Base-by-base conservation (phyloP, 2,113 vertebrate species). In the Tangachromis dhanisi region DNA sequence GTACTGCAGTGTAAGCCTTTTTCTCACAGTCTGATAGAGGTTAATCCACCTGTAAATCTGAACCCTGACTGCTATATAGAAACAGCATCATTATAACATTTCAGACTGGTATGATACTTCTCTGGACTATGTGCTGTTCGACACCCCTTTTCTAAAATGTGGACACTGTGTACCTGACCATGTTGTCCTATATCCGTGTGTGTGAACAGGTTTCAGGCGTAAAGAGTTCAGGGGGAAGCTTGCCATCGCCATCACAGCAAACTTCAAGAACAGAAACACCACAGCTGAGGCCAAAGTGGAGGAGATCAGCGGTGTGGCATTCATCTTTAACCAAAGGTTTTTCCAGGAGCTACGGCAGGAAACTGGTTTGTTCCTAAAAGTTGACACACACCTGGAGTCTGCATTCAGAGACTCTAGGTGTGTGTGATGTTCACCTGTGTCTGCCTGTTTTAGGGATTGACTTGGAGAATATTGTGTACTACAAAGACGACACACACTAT, bases 271-370 rank as follows among this genome's bases (percentile, higher is more conserved):
- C 93, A 97, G 98, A 53, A 97, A 99, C 95, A 98, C 98, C 10
- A 97, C 97, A 2, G 98, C 98, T 0, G 99, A 99, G 93, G 98
- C 99, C 95, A 98, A 98, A 95, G 99, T 99, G 86, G 97, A 99
- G 87, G 99, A 99, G 95, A 98, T 99, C 94, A 98, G 98, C 0
- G 98, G 99, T 0, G 99, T 99, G 90, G 99, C 99, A 61, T 99
- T 98, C 90, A 99, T 99, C 96, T 99, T 99, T 95, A 99, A 99
- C 94, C 98, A 99, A 91, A 98, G 98, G 90, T 99, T 99, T 93
- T 99, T 99, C 94, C 97, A 98, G 93, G 98, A 99, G 7, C 96
- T 99, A 2, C 96, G 97, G n/a, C 97, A 97, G 87, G 97, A 97
- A 81, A 99, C 98, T n/a, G 99, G 98, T 99, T 78, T 51, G 96